Conservation (phyloP, 1,140 invertebrate genomes). For the Pomacea maculata region DNA sequence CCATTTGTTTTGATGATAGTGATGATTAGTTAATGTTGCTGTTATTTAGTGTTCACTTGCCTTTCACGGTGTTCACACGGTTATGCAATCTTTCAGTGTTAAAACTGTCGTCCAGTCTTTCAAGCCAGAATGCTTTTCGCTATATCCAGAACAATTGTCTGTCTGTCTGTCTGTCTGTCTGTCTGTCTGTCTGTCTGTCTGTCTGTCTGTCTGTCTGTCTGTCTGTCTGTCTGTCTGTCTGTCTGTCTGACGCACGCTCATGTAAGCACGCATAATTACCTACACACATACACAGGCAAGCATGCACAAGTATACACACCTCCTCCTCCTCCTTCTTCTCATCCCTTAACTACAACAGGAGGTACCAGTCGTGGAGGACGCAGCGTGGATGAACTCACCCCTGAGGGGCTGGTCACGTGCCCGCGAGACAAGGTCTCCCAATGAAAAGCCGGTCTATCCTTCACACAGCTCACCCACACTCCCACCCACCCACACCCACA, state of each 20-base stretch:
- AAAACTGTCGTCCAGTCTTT: no score
- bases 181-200: background rate
- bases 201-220: background rate
- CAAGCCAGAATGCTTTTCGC: no score
- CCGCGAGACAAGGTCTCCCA: background rate
- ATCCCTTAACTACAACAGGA: background rate
- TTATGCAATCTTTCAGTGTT: background rate
- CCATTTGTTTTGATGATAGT: background rate
- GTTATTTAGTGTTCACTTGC: background rate
- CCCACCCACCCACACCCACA: background rate
- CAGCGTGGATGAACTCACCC: background rate
- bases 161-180: background rate
- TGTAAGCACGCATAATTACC: background rate
- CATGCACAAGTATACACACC: background rate
- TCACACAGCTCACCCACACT: conserved; percentile 1
- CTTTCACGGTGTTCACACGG: background rate
- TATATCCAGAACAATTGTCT: background rate
- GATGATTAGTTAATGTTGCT: background rate
- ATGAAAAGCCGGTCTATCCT: background rate
- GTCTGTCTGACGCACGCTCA: background rate
- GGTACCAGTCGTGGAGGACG: background rate
- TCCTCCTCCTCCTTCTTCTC: background rate
- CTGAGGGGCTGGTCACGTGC: no score
- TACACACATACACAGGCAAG: background rate
- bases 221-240: background rate